Conservation (phyloP, 2,888 invertebrate genomes). For the Standfussiana lucernea region DNA sequence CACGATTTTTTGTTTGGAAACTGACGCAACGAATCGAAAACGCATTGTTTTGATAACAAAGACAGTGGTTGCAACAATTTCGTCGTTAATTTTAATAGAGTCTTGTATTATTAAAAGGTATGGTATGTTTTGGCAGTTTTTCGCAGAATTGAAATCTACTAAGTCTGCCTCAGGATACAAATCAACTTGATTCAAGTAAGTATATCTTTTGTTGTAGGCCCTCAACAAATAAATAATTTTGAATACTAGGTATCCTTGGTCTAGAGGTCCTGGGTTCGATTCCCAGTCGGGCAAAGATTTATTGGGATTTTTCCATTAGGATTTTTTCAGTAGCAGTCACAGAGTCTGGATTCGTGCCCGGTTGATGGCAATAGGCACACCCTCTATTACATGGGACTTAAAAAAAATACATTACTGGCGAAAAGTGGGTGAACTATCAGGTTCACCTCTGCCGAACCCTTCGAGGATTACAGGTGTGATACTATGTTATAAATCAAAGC, state of each 20-base stretch:
- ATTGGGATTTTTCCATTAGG: not conserved
- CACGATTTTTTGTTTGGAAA: constrained; percentile 29
- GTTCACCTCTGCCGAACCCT: no score
- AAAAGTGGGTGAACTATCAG: no score
- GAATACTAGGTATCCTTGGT: not conserved
- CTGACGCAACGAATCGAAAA: constrained; percentile 11
- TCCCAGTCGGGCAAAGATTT: not conserved
- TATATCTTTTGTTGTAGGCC: not conserved
- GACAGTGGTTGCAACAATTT: not conserved
- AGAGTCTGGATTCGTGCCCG: not conserved
- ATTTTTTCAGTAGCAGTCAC: not conserved
- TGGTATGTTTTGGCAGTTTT: not conserved
- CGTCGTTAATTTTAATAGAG: not conserved
- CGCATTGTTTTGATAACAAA: constrained; percentile 12
- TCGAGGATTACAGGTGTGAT: no score
- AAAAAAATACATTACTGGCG: no score
- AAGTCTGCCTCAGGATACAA: not conserved
- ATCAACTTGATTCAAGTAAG: not conserved
- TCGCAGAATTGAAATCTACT: not conserved
- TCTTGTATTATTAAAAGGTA: not conserved
- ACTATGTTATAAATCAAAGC: no score
- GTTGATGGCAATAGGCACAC: not conserved
- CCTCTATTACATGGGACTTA: not conserved
- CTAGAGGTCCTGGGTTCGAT: not conserved
- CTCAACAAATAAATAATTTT: not conserved